Base-by-base conservation (phyloP, 1,140 invertebrate species). In the Sinella curviseta region DNA sequence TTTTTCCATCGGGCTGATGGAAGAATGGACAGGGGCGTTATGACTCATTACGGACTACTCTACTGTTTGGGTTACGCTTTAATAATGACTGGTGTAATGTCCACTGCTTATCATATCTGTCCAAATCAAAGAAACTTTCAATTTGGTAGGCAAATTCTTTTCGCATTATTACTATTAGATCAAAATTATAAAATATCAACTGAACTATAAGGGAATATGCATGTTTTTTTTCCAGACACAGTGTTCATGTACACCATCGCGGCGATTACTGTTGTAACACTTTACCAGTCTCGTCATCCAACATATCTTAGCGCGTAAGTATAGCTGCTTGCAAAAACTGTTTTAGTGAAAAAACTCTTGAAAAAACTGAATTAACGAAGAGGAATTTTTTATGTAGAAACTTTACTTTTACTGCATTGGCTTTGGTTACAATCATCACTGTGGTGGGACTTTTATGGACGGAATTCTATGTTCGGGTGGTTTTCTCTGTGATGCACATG, bases 101-200 rank as follows among this genome's bases (percentile, higher is more conserved):
- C 48, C 26, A 48, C 86, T 14, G 89, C 88, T 80, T 91, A 91
- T 80, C 88, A 88, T 81, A 85, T 91, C 34, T 91, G 90, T 83
- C 90, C 90, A 16, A 90, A 87, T 81, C 86, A 87, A 55, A 87
- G 87, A 33, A 90, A 91, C 83, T 91, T 90, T 83, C 90, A 91
- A 83, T 91, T 91, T 86, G 90, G 90, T 90, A 84, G 84, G 83
- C 82, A 76, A 31, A 74, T 60, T 78, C 39, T 65, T n/a, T 14
- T 8, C n/a, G n/a, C n/a, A n/a, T n/a, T n/a, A n/a, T 20, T 8
- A 48, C 39, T 48, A 20, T 12, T 12, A 8, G 8, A 48, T 48
- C 20, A 12, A 48, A 48, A 48, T 48, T 48, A 48, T 20, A 48
- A n/a, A 8, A 12, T 48, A 48, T 48, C 8, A 48, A 48, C 39